phyloP scores from a whole-genome alignment of 2,113 vertebrate species.

The Collichthys lucidus region DNA sequence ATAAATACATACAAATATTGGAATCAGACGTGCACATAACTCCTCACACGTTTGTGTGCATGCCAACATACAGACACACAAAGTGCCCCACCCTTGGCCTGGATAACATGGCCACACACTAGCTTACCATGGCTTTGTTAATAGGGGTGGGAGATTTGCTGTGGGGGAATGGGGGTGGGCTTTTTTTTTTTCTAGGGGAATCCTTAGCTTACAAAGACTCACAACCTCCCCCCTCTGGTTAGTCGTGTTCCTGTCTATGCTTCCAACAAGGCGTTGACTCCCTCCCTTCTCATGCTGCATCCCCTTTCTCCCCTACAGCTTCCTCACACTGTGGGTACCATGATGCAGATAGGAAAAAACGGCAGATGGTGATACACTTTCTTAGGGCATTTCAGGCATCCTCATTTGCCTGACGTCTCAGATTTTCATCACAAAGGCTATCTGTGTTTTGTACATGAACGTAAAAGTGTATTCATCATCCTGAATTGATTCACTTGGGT shows the following conservation, averaged over 20 bases:
- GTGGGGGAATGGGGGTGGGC: constrained; percentile 26
- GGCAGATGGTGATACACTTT: constrained; percentile 80
- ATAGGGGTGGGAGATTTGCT: constrained; percentile 60
- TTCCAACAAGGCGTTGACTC: constrained; percentile 30
- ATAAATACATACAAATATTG: constrained; percentile 6
- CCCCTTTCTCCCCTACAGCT: constrained; percentile 41
- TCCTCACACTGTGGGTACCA: constrained; percentile 62
- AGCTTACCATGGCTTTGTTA: constrained; percentile 51
- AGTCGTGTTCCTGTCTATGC: constrained; percentile 55
- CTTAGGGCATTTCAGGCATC: constrained; percentile 70
- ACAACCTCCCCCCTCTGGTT: constrained; percentile 33
- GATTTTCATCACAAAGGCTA: constrained; percentile 4
- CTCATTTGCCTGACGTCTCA: constrained; percentile 50
- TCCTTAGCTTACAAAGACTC: constrained; percentile 59
- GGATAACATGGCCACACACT: constrained; percentile 60
- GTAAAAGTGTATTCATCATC: neutral
- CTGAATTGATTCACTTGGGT: neutral
- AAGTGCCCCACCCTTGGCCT: constrained; percentile 61
- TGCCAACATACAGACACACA: constrained; percentile 15
- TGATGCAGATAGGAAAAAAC: constrained; percentile 64
- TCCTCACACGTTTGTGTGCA: neutral
- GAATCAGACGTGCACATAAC: neutral
- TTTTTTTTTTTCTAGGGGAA: constrained; percentile 48
- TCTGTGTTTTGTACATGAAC: constrained; percentile 1
- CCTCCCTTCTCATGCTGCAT: constrained; percentile 6